A percentile compares a stretch with the other conserved stretches of the same genome.
phyloP scores from a whole-genome alignment of 1,140 invertebrate species.

The Apocrypta bakeri region DNA sequence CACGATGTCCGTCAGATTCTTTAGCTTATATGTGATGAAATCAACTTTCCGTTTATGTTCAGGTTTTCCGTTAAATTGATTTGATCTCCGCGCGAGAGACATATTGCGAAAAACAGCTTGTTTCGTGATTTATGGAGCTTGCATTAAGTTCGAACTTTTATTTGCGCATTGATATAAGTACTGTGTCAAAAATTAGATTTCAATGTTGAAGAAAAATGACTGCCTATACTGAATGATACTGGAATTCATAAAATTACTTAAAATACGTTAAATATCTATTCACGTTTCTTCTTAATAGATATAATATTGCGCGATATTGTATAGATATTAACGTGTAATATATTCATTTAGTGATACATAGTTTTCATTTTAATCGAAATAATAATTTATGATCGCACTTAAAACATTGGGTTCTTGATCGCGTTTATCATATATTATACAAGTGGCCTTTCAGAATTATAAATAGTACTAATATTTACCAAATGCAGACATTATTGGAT shows the following conservation, averaged over 20 bases:
- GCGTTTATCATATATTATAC: neutral
- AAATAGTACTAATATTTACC: neutral
- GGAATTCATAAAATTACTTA: too few relatives aligned
- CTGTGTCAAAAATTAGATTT: neutral
- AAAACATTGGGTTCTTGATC: neutral
- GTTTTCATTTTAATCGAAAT: too few relatives aligned
- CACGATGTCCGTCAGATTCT: neutral
- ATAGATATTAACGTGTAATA: too few relatives aligned
- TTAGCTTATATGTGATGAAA: conserved; percentile 11
- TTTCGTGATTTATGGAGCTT: neutral
- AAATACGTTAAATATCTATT: too few relatives aligned
- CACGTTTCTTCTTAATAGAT: too few relatives aligned
- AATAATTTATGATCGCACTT: neutral
- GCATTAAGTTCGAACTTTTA: neutral
- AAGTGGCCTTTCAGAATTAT: neutral
- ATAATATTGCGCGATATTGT: too few relatives aligned
- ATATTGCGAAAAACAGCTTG: conserved; percentile 18
- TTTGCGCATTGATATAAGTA: neutral
- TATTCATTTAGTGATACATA: too few relatives aligned
- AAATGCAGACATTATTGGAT: neutral
- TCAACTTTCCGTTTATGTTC: conserved; percentile 34
- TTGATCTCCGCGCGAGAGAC: neutral
- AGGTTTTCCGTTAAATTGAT: conserved; percentile 26
- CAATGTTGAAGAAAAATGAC: too few relatives aligned
- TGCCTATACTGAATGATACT: too few relatives aligned